Evolutionary conservation across 64 coral and sea anemone genomes (phyloP).

Genomic region (Dendrophyllia cribrosa): DNA sequence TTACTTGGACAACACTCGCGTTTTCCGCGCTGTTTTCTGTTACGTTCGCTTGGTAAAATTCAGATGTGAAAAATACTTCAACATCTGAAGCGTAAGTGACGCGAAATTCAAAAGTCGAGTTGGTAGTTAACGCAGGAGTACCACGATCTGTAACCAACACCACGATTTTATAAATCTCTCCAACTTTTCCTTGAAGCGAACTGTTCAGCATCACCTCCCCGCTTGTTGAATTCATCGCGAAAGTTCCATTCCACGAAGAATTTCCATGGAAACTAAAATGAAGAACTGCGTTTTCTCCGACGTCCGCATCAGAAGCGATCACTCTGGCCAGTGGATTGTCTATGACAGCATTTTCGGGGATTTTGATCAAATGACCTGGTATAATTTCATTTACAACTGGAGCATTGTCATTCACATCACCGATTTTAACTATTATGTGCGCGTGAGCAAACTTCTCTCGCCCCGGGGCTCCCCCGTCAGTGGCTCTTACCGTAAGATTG

Average conservation of each 20-base stretch:
- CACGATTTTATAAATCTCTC: conserved; percentile 3
- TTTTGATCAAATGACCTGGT: conserved; percentile 46
- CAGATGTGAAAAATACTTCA: conserved; percentile 43
- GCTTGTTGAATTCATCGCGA: conserved; percentile 49
- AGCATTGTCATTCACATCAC: conserved; percentile 61
- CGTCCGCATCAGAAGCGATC: conserved; percentile 47
- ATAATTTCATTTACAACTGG: conserved; percentile 23
- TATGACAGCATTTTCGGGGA: conserved; percentile 41
- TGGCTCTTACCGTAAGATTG: conserved; percentile 61
- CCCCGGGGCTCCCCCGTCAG: conserved; percentile 59
- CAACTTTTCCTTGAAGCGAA: conserved; percentile 63
- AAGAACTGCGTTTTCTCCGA: conserved; percentile 42
- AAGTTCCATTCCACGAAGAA: background rate
- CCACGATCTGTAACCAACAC: conserved; percentile 52
- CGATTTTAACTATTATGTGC: conserved; percentile 15
- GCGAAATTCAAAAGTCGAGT: conserved; percentile 49
- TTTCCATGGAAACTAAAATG: background rate
- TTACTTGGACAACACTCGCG: conserved; percentile 40
- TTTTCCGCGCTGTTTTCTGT: conserved; percentile 55
- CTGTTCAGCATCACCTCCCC: conserved; percentile 53
- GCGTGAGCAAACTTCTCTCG: conserved; percentile 36
- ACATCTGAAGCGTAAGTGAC: conserved; percentile 61
- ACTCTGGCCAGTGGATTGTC: conserved; percentile 33
- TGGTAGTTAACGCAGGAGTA: conserved; percentile 20
- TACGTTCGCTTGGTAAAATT: conserved; percentile 38